A percentile compares a stretch with the other conserved stretches of the same genome.
phyloP scores from a whole-genome alignment of 2,113 vertebrate species.

The Scortum barcoo region DNA sequence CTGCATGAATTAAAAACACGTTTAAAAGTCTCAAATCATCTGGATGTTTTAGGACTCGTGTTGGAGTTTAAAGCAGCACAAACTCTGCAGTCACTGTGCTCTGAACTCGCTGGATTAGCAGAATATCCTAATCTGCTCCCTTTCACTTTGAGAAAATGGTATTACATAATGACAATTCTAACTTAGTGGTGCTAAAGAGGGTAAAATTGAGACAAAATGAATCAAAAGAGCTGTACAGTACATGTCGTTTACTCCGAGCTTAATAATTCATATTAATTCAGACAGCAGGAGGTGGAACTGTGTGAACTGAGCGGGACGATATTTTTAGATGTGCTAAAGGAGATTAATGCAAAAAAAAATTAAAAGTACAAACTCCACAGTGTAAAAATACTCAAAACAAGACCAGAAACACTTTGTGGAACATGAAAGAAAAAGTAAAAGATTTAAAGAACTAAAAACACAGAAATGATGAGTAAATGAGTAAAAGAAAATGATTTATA shows the following conservation, averaged over 20 bases:
- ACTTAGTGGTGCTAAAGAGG: not conserved
- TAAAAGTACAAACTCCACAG: no score
- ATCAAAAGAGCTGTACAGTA: not conserved
- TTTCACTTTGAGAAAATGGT: conserved; percentile 74
- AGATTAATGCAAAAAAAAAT: no score
- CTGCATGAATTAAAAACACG: not conserved
- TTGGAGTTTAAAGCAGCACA: not conserved
- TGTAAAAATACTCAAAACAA: no score
- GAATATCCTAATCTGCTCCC: conserved; percentile 72
- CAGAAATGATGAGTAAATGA: no score
- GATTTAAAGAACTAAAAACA: no score
- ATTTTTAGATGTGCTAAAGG: no score
- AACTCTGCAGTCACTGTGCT: conserved; percentile 7
- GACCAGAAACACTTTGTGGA: no score
- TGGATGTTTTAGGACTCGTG: not conserved
- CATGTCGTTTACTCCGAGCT: not conserved
- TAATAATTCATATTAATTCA: not conserved
- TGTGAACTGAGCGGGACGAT: no score
- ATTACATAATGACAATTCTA: conserved; percentile 71
- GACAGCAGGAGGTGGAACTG: no score
- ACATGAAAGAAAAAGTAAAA: no score
- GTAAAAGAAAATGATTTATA: no score
- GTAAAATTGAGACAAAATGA: not conserved
- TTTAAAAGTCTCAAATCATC: not conserved
- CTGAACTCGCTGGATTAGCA: conserved; percentile 65